These are phyloP conservation scores for Ia io DNA, from an alignment of 2,113 vertebrate species.

Conservation along the genomic window DNA sequence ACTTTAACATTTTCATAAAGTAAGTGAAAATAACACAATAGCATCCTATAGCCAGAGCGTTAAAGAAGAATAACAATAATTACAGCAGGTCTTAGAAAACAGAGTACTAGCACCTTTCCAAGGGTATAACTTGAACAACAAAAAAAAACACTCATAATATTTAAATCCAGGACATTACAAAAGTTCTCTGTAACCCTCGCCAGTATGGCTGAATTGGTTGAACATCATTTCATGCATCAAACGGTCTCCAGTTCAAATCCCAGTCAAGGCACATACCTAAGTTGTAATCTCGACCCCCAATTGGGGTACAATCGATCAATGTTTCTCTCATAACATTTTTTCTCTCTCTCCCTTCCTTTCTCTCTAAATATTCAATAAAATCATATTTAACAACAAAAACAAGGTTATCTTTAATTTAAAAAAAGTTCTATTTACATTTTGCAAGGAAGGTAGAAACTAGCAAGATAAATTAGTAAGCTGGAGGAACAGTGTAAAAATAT, in stretches of 20 bases:
- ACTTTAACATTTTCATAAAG: not conserved
- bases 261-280: no score
- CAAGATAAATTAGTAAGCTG: not conserved
- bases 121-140: not conserved
- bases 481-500: not conserved
- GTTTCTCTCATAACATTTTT: no score
- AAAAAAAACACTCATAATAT: not conserved
- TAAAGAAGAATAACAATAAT: not conserved
- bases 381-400: not conserved
- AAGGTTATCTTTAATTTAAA: not conserved
- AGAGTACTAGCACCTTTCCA: not conserved
- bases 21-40: not conserved
- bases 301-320: no score
- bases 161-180: not conserved
- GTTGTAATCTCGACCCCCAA: no score
- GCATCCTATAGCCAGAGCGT: not conserved
- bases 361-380: not conserved
- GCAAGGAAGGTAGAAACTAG: not conserved
- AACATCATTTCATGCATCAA: no score
- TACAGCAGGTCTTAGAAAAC: not conserved
- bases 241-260: no score
- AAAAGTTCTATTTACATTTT: not conserved
- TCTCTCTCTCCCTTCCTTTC: no score
- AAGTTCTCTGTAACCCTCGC: not conserved
- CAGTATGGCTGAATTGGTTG: no score